phyloP scores from a whole-genome alignment of 2,888 invertebrate species.

The Thalpophila matura region DNA sequence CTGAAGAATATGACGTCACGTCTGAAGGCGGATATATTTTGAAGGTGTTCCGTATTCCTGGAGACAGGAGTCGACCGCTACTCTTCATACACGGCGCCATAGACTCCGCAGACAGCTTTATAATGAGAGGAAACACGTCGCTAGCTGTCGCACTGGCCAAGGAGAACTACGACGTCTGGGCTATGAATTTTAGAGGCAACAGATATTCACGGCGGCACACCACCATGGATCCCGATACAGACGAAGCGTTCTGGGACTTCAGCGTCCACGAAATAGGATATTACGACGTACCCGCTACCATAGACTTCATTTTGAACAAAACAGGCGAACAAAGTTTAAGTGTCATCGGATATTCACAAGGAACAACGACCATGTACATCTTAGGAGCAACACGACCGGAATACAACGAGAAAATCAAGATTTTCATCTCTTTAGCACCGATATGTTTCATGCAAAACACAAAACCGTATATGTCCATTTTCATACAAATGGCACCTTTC shows the following conservation, averaged over 20 bases:
- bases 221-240: conserved; percentile 73
- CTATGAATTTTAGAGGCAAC: conserved; percentile 90
- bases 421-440: conserved; percentile 79
- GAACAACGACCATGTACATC: conserved; percentile 89
- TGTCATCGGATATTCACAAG: conserved; percentile 93
- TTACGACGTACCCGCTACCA: conserved; percentile 92
- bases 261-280: conserved; percentile 93
- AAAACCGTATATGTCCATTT: neutral
- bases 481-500: conserved; percentile 51
- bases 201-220: conserved; percentile 90
- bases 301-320: conserved; percentile 69
- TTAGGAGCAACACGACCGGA: conserved; percentile 87
- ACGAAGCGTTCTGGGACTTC: conserved; percentile 86
- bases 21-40: conserved; percentile 73
- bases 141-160: conserved; percentile 78
- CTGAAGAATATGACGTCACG: conserved; percentile 65
- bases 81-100: conserved; percentile 71
- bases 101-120: conserved; percentile 70
- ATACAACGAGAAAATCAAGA: conserved; percentile 90
- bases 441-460: conserved; percentile 63
- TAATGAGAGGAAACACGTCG: conserved; percentile 71
- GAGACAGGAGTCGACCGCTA: conserved; percentile 63
- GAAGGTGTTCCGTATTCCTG: conserved; percentile 69
- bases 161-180: conserved; percentile 86
- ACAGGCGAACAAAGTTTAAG: conserved; percentile 89